phyloP scores from a whole-genome alignment of 2,888 invertebrate species.

The Napeogenes inachia region DNA sequence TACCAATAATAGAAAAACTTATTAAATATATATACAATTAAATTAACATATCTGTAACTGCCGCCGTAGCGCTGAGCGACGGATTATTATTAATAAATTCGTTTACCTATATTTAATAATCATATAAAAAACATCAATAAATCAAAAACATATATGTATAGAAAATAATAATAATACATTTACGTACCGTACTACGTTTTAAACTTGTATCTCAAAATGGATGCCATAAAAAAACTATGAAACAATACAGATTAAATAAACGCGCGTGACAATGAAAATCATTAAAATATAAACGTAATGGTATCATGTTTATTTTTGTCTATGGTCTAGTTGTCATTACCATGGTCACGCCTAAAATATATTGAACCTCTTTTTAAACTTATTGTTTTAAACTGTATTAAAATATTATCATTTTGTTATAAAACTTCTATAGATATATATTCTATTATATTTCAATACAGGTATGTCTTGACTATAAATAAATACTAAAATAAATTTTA shows the following conservation, averaged over 20 bases:
- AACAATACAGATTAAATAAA: constrained; percentile 20
- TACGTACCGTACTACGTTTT: too few species aligned
- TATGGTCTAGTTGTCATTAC: constrained; percentile 12
- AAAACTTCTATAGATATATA: too few species aligned
- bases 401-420: too few species aligned
- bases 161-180: neutral
- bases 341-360: constrained; percentile 23
- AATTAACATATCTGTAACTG: too few species aligned
- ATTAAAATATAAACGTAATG: constrained; percentile 21
- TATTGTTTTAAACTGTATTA: too few species aligned
- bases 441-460: too few species aligned
- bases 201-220: neutral
- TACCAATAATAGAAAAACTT: too few species aligned
- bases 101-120: neutral
- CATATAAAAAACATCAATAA: neutral
- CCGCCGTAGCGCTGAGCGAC: constrained; percentile 7
- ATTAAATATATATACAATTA: too few species aligned
- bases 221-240: neutral
- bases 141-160: neutral
- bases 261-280: constrained; percentile 24
- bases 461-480: too few species aligned
- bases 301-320: constrained; percentile 18
- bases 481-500: too few species aligned
- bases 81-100: constrained; percentile 4
- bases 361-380: constrained; percentile 14